Evolutionary conservation across 2,113 vertebrate species (phyloP), one percentile per base, ranked within the genome.

Genomic region (Mixornis gularis): DNA sequence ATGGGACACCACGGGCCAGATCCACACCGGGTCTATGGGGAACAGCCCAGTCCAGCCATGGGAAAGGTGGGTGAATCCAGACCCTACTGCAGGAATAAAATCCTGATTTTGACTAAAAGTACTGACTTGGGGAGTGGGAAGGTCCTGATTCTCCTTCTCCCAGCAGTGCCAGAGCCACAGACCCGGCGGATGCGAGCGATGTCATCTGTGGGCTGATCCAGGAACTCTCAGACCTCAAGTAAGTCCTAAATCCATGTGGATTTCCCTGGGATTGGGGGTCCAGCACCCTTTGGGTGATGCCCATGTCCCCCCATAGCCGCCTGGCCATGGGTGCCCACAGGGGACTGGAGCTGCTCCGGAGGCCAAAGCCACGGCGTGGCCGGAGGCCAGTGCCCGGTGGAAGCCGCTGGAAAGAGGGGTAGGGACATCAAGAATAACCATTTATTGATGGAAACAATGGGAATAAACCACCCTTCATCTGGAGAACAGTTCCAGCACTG

Each of bases 1-100:
- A 2, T 4, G 19, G 51, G 34, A 41, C 41, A 56, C 12, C 41
- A 4, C 29, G 6, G 48, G 18, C 24, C n/a, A 3, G 46, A n/a
- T 8, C 53, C 38, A 24, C 21, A 8, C 46, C 0, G 6, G 40
- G 6, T 5, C 40, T 24, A 25, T 1, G 0, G 29, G 34, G 34
- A 78, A 9, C 40, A 9, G 20, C 48, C 48, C 6, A 0, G 29
- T 5, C 7, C 51, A 25, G 34, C 41, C n/a, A 1, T 2, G 56
- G 56, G 24, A 63, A 25, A 79, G 84, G 84, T 87, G 34, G 1
- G 73, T 78, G 41, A 7, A 24, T 25, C 29, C 48, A 40, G 52
- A 34, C 36, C 49, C 59, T n/a, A 4, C 15, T 6, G 15, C 12
- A n/a, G 44, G 62, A 44, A 38, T 15, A 46, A 46, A 24, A 13